Conservation (phyloP, 2,113 vertebrate genomes). For the Chaetura pelagica region DNA sequence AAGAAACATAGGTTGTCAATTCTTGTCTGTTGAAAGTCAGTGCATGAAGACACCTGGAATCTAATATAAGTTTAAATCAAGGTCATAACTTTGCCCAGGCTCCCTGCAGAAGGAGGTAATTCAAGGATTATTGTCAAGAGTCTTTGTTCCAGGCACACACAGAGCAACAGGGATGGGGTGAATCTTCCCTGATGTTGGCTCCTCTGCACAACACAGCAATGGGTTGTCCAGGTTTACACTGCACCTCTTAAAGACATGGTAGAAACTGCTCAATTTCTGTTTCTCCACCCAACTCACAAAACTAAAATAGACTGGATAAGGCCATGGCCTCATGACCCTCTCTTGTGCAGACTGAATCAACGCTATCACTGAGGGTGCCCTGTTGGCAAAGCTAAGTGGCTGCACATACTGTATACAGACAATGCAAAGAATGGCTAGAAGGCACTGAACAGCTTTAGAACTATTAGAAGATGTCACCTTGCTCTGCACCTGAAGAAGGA, state of each 20-base stretch:
- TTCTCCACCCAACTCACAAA: background rate
- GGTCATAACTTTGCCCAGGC: background rate
- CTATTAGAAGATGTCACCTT: background rate
- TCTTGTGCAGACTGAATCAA: background rate
- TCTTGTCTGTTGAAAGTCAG: background rate
- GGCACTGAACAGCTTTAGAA: background rate
- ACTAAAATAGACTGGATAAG: constrained; percentile 10
- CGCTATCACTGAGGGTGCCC: background rate
- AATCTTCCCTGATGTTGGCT: background rate
- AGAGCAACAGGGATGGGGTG: background rate
- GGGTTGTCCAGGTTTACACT: background rate
- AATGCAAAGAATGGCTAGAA: constrained; percentile 20
- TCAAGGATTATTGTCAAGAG: background rate
- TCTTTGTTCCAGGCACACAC: background rate
- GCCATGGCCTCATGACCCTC: background rate
- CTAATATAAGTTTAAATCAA: background rate
- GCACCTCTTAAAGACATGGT: background rate
- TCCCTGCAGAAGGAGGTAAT: background rate
- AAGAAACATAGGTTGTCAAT: background rate
- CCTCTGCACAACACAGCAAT: background rate
- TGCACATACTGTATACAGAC: background rate
- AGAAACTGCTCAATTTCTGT: background rate
- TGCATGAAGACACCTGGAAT: background rate
- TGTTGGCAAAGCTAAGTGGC: background rate
- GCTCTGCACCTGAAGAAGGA: background rate